Base-by-base conservation (phyloP, 1,140 invertebrate genomes). In the Pectinophora gossypiella region DNA sequence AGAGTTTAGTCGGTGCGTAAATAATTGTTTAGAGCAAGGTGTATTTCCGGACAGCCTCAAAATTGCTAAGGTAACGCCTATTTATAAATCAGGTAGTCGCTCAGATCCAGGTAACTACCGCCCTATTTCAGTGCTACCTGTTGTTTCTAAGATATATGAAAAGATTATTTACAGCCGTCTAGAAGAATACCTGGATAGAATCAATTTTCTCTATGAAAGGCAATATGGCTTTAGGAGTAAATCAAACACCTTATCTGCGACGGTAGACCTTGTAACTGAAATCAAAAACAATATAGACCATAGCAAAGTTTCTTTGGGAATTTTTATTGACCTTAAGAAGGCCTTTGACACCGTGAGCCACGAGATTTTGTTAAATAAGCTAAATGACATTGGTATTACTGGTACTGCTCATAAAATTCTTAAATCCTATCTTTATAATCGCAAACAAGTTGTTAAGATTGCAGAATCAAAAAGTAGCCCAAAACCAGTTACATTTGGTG, bases 1-100 rank as follows among this genome's bases (percentile, higher is more conserved):
- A 16, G 46, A 57, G 21, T 35, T 66, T n/a, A 46, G 56, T 6
- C 4, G 18, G 3, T 59, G 61, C 44, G 51, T 67, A n/a, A 67
- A 68, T 38, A 48, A 56, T 7, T 59, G 57, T 27, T 20, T 68
- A 15, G 23, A 51, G 44, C 0, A 23, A 10, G 57, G 61, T 1
- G 18, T 35, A 0, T 68, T 68, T 15, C 61, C 64, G 1, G 54
- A 68, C 2, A 61, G 21, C 18, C 27, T 68, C 3, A 68, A 64
- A 49, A 46, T 64, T 9, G 64, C 56, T 2, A 64, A 61, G 59
- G 61, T 68, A 5, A 64, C 53, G 9, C 58, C 62, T 3, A 61
- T 61, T 15, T 58, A 32, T 54, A 64, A 64, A 55, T 61, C 48
- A 12, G 60, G 60, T 2, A 35, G 13, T 35, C 55, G 51, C 51